phyloP scores from a whole-genome alignment of 2,888 invertebrate species.

The Pemphredon lugubris region DNA sequence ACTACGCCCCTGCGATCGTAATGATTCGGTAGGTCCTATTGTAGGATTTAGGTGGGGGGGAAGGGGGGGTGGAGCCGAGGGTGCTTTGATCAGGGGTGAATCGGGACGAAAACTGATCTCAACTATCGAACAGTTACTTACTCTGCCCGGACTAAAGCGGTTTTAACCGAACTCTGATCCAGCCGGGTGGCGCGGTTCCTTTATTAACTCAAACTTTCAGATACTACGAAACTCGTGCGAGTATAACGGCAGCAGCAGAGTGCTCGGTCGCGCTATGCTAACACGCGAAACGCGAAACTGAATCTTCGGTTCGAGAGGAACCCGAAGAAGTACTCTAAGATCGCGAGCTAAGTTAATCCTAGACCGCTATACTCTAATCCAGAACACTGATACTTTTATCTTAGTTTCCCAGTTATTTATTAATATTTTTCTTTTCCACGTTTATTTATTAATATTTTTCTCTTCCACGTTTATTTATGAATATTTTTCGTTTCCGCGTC shows the following conservation, averaged over 20 bases:
- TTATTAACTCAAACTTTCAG: slow-evolving; percentile 18
- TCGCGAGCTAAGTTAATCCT: no score
- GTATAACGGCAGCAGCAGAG: background rate
- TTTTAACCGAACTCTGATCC: slow-evolving; percentile 4
- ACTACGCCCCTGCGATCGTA: no score
- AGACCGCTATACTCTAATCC: no score
- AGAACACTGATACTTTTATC: no score
- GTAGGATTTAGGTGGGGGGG: no score
- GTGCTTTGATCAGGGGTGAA: slow-evolving; percentile 13
- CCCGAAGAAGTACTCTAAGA: background rate
- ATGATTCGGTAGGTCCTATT: no score
- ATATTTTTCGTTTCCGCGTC: no score
- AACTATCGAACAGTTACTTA: slow-evolving; percentile 9
- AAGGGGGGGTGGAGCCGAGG: background rate
- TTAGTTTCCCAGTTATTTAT: no score
- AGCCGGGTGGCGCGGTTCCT: slow-evolving; percentile 12
- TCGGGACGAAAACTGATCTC: slow-evolving; percentile 9
- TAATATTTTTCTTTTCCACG: no score
- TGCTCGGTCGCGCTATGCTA: background rate
- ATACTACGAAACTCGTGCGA: slow-evolving; percentile 1
- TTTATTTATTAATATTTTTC: no score
- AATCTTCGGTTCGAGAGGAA: background rate
- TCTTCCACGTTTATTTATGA: no score
- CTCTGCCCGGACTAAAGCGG: background rate
- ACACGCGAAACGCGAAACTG: background rate